Conservation (phyloP, 2,888 invertebrate species). For the Amphipoea lucens region DNA sequence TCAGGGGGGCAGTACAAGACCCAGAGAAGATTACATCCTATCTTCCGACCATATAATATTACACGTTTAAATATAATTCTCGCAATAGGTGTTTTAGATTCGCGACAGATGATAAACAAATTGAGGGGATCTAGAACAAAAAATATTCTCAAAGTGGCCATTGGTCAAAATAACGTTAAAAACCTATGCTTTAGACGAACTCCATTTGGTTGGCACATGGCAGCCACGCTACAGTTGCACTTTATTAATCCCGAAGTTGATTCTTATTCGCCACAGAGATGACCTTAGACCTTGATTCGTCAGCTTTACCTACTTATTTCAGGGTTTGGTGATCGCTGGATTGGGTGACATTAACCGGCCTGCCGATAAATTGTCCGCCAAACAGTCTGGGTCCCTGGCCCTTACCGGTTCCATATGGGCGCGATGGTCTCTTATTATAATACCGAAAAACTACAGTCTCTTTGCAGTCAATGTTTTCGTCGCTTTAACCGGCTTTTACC, state of each 20-base stretch:
- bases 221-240: not conserved
- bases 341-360: slow-evolving; percentile 96
- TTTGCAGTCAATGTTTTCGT: slow-evolving; percentile 99
- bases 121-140: too few relatives aligned
- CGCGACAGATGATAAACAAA: too few relatives aligned
- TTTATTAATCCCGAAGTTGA: not conserved
- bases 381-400: slow-evolving; percentile 96
- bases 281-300: not conserved
- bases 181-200: too few relatives aligned
- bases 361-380: slow-evolving; percentile 95
- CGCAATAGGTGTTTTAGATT: too few relatives aligned
- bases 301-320: slow-evolving; percentile 87
- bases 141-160: too few relatives aligned
- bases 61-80: too few relatives aligned
- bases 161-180: too few relatives aligned
- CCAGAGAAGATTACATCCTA: too few relatives aligned
- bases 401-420: slow-evolving; percentile 95
- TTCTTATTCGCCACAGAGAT: not conserved
- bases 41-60: too few relatives aligned
- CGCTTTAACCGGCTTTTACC: slow-evolving; percentile 95
- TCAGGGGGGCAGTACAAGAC: too few relatives aligned
- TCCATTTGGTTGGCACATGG: not conserved
- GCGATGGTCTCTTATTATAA: slow-evolving; percentile 98
- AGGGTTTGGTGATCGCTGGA: slow-evolving; percentile 95
- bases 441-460: slow-evolving; percentile 98